phyloP scores from a whole-genome alignment of 2,797 vertebrate species.

The Smutsia gigantea region DNA sequence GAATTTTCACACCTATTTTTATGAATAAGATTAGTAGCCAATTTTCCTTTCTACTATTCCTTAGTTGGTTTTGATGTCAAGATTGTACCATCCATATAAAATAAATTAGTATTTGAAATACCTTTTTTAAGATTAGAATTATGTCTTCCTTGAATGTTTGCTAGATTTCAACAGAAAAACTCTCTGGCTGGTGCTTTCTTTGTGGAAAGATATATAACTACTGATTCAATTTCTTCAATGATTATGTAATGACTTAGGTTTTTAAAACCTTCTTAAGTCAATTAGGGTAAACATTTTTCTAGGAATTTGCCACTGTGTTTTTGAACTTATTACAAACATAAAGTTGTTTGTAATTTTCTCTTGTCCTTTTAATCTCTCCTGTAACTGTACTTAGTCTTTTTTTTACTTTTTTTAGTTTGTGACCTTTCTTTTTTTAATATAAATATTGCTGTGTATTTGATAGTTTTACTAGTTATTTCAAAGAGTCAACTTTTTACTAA shows the following conservation, averaged over 20 bases:
- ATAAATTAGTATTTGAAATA: not conserved
- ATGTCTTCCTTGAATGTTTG: not conserved
- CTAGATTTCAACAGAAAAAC: not conserved
- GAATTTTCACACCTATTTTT: not conserved
- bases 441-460: not conserved
- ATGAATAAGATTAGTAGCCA: not conserved
- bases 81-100: not conserved
- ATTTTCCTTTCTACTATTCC: not conserved
- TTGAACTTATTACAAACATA: not conserved
- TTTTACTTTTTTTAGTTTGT: not conserved
- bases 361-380: not conserved
- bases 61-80: not conserved
- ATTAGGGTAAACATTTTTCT: not conserved
- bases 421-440: not conserved
- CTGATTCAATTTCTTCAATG: not conserved
- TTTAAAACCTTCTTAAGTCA: constrained; percentile 5
- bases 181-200: not conserved
- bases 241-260: not conserved
- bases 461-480: constrained; percentile 13
- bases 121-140: not conserved
- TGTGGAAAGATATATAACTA: not conserved
- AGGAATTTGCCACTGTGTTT: not conserved
- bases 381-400: not conserved
- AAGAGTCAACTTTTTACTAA: not conserved
- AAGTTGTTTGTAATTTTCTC: constrained; percentile 26